Base-by-base conservation (phyloP, 2,888 invertebrate genomes). In the Antitype chi region DNA sequence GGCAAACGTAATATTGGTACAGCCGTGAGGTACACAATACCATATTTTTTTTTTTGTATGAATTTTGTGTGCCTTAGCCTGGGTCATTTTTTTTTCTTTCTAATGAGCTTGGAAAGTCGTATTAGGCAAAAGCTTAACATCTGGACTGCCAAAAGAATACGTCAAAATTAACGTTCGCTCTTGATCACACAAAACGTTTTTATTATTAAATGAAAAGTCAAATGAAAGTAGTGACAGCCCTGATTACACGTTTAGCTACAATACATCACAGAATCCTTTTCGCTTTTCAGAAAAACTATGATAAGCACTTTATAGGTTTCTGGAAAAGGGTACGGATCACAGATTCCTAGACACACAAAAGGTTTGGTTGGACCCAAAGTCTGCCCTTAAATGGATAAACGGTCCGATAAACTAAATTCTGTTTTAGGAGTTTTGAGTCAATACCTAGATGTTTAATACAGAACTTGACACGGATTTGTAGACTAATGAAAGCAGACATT, bases 291-390 rank as follows among this genome's bases (percentile, higher is more conserved):
- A 25, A 74, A 75, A 85, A 76, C 73, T 83, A 80, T 83, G 83
- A 85, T 85, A 86, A 84, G 80, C 84, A 70, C 70, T 84, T 80
- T 84, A 80, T 83, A 80, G 59, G 76, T 85, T 80, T 82, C 62
- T 71, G 63, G 53, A 59, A 74, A 76, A 83, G 71, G 86, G 75
- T 85, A 70, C 59, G 82, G 83, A 72, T 74, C 70, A 25, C 69
- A 80, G 75, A 86, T 83, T 76, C 70, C 76, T 74, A 68, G 74
- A n/a, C 74, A 83, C 74, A 83, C 66, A 72, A 72, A 80, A 74
- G 74, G 80, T 28, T 67, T 70, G 38, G 75, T 67, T 70, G 38
- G 75, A 74, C 57, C 76, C 57, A 84, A 86, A 72, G 62, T 79
- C 53, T 52, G 49, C 52, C 68, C 53, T 57, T 38, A 85, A 81